Evolutionary conservation across 2,888 invertebrate genomes (phyloP), one percentile per base, ranked within the genome.

Genomic region (Elaeidobius kamerunicus): DNA sequence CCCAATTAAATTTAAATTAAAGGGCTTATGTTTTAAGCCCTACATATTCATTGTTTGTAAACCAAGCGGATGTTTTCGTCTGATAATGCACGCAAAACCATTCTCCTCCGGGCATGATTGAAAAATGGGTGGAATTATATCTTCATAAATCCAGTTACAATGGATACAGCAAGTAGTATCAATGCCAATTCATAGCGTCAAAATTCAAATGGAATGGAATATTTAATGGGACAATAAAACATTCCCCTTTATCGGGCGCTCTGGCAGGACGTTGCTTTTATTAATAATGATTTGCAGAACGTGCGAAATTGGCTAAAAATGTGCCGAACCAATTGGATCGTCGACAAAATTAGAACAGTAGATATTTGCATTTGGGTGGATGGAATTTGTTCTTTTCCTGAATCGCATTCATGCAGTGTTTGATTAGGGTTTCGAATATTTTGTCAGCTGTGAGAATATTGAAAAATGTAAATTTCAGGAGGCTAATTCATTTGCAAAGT

Each of bases 181-280:
- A 58, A 53, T 48, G 53, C 47, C 46, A 56, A 57, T 57, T 56
- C 51, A 30, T 50, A 34, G 43, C 59, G 47, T 61, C 59, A 55
- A 61, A 60, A 61, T 61, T 58, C 60, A 57, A 60, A 62, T 58
- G 60, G 58, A 64, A 63, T 64, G 61, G 61, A 65, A 63, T 62
- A 59, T 63, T 63, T 65, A 61, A 65, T 59, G 52, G 61, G 58
- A 60, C 60, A 62, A 64, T 65, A 65, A 66, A 67, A 63, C 64
- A 66, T 64, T 64, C 59, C 46, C 59, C 60, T 64, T 65, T 67
- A 66, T 64, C 63, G 63, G 62, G 58, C 55, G 61, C 63, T 63
- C 63, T 67, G 63, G 60, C 54, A 60, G 56, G 55, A 58, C 56
- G 56, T 52, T 59, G 60, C 60, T 57, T 43, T 50, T 43, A 40